Base-by-base conservation (phyloP, 2,888 invertebrate species). In the Drosophila neutralis region DNA sequence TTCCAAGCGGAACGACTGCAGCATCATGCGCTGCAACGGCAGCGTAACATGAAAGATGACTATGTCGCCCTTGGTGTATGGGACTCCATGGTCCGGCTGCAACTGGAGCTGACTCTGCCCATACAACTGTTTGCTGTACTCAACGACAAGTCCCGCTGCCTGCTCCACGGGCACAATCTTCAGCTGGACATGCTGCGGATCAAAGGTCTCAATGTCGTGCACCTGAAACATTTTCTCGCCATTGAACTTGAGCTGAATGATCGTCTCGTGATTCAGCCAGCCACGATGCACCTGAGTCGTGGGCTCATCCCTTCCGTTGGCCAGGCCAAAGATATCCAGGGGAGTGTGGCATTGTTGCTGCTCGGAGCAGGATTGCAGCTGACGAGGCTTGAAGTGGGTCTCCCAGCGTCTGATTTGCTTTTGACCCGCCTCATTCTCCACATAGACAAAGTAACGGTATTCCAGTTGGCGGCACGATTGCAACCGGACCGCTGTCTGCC, bases 171-270 rank as follows among this genome's bases (percentile, higher is more conserved):
- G 82, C 71, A 90, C 84, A 8, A 92, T 94, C 83, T 95, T 94
- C 60, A 96, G 94, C 49, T 86, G 83, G 10, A 92, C 73, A 58
- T 88, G 86, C 68, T 91, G 90, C 2, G 91, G 91, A 58, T 92
- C 87, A 95, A 95, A 94, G 81, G 95, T 95, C 59, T 92, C 88
- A 1, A 91, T 90, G 52, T 91, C 90, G 29, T 85, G 87, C 15
- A 91, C 91, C 36, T 91, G 90, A 69, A 98, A 94, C 53, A 98
- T 96, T 91, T 96, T 95, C 87, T 96, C 96, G 80, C 95, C 95
- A 31, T 87, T 91, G 87, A 98, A 95, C 92, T 97, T 97, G 75
- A 98, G 94, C 92, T 98, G 98, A 53, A 98, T 94, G 62, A 97
- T 94, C 11, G 80, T 82, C 92, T 97, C 97, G 48, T 96, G 97